Base-by-base conservation (phyloP, 2,888 invertebrate genomes). In the Cheilosia vulpina region DNA sequence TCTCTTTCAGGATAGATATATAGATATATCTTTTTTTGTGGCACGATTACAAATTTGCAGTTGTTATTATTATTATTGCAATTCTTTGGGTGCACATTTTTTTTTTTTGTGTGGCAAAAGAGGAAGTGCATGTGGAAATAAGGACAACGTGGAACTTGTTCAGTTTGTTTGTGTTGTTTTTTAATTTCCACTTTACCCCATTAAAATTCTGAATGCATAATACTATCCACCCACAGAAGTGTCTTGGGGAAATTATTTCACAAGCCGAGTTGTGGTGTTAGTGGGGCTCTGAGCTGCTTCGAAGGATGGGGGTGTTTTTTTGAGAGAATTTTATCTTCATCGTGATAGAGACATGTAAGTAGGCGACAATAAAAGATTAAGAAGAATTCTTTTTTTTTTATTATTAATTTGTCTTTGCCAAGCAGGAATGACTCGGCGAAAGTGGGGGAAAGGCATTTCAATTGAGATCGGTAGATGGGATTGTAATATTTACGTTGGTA, bases 181-280 rank as follows among this genome's bases (percentile, higher is more conserved):
- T 80, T 79, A 84, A 84, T 84, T 84, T 84, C 80, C 84, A 84
- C 84, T 80, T 80, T 84, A 84, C 71, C 80, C 84, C 65, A 76
- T 84, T 84, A 80, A 84, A 84, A 84, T 84, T 80, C 75, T 17
- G 80, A 84, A 66, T 84, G 71, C 75, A 84, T 84, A 84, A 84
- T 80, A 71, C 75, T 53, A 79, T 75, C 63, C 57, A 55, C 15
- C 52, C 41, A 57, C 34, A 6, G 4, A 45, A 45, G 15, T 62
- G 27, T 50, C 69, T 65, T 65, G 60, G 31, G n/a, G 27, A 73
- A 75, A 68, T 60, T 45, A 78, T 78, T 73, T 78, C 31, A 52
- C 45, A 65, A 79, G 63, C 27, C 60, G 43, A 83, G 62, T 68
- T 53, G 13, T 19, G 24, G 45, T 17, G 53, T 13, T 34, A 38